Conservation (phyloP, 2,113 vertebrate genomes). For the Smithornis capensis region DNA sequence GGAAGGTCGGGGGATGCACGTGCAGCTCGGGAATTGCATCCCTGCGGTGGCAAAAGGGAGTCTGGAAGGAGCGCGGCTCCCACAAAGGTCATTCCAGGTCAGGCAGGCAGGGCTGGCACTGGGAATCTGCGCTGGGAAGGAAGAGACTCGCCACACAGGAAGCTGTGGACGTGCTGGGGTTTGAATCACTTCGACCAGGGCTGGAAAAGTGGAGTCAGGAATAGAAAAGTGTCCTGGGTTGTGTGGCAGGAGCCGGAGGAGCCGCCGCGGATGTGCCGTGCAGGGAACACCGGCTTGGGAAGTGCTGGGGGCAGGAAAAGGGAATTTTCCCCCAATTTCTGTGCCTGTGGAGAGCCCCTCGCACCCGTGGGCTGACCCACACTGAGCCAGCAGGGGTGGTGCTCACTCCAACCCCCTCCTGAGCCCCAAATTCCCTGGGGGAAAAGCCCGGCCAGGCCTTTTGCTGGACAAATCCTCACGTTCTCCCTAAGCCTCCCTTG, state of each 20-base stretch:
- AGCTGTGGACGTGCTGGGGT: neutral
- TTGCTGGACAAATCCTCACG: neutral
- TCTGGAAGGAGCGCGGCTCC: accelerated
- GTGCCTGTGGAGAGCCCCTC: accelerated
- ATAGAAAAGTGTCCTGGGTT: accelerated
- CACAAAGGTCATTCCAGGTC: neutral
- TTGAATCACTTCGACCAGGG: neutral
- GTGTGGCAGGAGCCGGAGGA: neutral
- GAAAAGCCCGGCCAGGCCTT: neutral
- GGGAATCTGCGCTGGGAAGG: neutral
- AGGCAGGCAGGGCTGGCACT: neutral
- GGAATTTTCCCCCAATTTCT: neutral
- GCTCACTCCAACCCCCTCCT: neutral
- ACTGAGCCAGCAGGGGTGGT: no score
- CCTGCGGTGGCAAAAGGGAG: accelerated
- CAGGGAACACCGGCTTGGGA: neutral
- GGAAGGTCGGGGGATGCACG: neutral
- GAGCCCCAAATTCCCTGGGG: neutral
- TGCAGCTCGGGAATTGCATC: neutral
- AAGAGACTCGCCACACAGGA: neutral
- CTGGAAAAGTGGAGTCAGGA: neutral
- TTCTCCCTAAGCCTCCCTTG: neutral
- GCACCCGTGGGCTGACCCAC: neutral
- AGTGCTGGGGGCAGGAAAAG: neutral
- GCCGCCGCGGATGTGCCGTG: accelerated